Evolutionary conservation across 2,797 vertebrate genomes (phyloP).

Genomic region (Streptopelia turtur): DNA sequence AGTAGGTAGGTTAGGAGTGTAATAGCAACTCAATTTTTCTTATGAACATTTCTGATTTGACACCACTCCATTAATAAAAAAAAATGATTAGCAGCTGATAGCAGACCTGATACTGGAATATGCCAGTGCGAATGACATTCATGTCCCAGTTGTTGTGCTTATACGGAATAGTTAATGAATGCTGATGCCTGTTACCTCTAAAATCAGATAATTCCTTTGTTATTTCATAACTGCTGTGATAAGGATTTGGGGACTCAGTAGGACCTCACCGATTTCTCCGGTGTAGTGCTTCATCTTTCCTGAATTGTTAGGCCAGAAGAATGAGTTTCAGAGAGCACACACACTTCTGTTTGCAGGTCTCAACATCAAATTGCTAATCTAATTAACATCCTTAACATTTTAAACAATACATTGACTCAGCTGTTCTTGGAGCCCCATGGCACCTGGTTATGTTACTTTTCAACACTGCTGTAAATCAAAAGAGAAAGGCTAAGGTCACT

Average conservation of each 20-base stretch:
- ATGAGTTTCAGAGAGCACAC: slow-evolving; percentile 68
- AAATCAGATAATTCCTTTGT: slow-evolving; percentile 61
- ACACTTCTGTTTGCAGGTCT: slow-evolving; percentile 52
- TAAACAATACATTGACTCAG: slow-evolving; percentile 71
- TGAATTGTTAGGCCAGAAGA: slow-evolving; percentile 72
- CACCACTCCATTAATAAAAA: not conserved
- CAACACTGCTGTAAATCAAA: slow-evolving; percentile 75
- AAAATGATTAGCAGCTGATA: not conserved
- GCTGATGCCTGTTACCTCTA: slow-evolving; percentile 41
- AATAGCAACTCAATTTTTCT: not conserved
- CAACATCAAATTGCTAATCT: slow-evolving; percentile 77
- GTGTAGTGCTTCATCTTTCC: slow-evolving; percentile 61
- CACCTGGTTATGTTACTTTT: slow-evolving; percentile 75
- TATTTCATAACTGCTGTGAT: slow-evolving; percentile 58
- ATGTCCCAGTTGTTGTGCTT: not conserved
- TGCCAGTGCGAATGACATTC: not conserved
- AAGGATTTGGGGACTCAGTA: slow-evolving; percentile 67
- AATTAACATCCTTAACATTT: slow-evolving; percentile 77
- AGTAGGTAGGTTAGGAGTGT: not conserved
- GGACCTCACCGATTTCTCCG: slow-evolving; percentile 63
- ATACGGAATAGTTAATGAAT: slow-evolving; percentile 48
- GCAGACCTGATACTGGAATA: not conserved
- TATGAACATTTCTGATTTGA: not conserved
- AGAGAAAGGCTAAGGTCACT: slow-evolving; percentile 56
- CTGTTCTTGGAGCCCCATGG: slow-evolving; percentile 53